These are phyloP conservation scores for Urosaurus nigricauda DNA, from an alignment of 2,797 vertebrate species.

Conservation along the genomic window DNA sequence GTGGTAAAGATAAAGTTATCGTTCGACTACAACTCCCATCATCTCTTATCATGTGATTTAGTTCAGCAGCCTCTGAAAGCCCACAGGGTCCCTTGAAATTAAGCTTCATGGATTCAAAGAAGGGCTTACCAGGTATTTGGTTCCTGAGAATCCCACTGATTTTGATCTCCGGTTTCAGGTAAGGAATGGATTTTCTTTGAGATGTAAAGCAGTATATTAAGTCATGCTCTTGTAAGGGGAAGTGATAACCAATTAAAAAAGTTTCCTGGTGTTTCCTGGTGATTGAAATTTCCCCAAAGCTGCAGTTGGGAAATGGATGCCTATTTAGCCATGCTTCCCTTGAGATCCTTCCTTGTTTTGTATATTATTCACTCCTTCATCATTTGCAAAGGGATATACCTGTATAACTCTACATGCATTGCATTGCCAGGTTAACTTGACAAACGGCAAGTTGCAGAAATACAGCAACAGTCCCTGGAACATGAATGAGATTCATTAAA, in stretches of 20 bases:
- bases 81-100: neutral
- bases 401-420: too few relatives aligned
- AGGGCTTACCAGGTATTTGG: neutral
- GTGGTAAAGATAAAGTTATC: too few relatives aligned
- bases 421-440: too few relatives aligned
- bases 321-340: neutral
- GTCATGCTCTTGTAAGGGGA: too few relatives aligned
- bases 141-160: neutral
- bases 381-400: neutral
- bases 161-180: neutral
- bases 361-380: neutral
- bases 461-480: too few relatives aligned
- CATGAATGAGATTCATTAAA: too few relatives aligned
- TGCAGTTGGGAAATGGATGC: neutral
- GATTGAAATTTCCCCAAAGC: neutral
- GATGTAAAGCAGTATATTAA: neutral
- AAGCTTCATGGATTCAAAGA: neutral
- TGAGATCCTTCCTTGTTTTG: neutral
- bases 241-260: neutral
- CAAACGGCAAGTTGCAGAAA: too few relatives aligned
- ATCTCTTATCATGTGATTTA: too few relatives aligned
- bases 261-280: neutral
- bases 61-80: neutral
- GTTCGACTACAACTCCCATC: too few relatives aligned
- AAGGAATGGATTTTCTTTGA: neutral